Base-by-base conservation (phyloP, 2,113 vertebrate genomes). In the Oceanodroma tethys region DNA sequence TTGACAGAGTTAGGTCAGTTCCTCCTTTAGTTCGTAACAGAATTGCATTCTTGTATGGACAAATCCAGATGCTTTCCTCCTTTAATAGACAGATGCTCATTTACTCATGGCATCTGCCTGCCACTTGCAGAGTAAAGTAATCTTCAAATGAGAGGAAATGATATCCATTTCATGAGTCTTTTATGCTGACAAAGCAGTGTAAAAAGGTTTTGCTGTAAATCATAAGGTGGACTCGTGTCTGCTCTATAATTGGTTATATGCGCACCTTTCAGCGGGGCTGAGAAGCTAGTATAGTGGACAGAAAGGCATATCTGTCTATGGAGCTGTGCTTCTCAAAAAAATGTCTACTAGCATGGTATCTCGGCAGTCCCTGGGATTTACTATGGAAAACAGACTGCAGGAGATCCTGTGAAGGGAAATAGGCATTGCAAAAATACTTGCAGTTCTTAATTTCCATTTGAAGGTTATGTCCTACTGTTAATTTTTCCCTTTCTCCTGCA, bases 281-380 rank as follows among this genome's bases (percentile, higher is more conserved):
- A 81, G n/a, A 52, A 68, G 45, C 23, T 40, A 12, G 4, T 30
- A 12, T 0, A 34, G 30, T 6, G 36, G 27, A 19, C 36, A 70
- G 72, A 83, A 83, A 89, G 53, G 2, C 2, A 0, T 15, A 15
- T 30, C 32, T 90, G 60, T 38, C 45, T 56, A 2, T 25, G 38
- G 17, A 93, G 32, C 30, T 74, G 40, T 43, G 36, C 1, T 71
- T 89, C 38, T 58, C n/a, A 38, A 47, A 58, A 48, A 34, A 52
- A 16, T 17, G 3, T 42, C 63, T 81, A 9, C 25, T n/a, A 80
- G 11, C 45, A 20, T 0, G 1, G 2, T 73, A 22, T 14, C 45
- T 26, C 17, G 50, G 48, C 36, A 60, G 19, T 38, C 17, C 11
- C 27, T 66, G 50, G 53, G 16, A 40, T 76, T 88, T 34, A 27